Evolutionary conservation across 2,888 invertebrate genomes (phyloP).

Genomic region (Chydorus sphaericus): DNA sequence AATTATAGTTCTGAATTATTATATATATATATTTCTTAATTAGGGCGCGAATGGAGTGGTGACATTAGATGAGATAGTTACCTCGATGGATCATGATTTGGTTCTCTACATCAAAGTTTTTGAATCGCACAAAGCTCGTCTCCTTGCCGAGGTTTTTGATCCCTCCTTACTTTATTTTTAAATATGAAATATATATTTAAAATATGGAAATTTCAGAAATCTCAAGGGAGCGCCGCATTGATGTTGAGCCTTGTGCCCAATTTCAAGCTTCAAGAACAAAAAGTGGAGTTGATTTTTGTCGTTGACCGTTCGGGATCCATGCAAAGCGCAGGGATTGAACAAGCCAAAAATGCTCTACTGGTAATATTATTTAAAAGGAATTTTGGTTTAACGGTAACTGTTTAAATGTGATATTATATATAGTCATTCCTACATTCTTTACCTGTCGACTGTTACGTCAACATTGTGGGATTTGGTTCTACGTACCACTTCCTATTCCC

Average conservation of each 20-base stretch:
- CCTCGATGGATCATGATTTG: neutral
- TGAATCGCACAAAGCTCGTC: slow-evolving; percentile 1
- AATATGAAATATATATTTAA: too few species aligned
- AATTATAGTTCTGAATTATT: too few species aligned
- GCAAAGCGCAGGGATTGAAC: slow-evolving; percentile 23
- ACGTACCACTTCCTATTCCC: slow-evolving; percentile 23
- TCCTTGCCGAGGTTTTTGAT: neutral
- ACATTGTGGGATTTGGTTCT: slow-evolving; percentile 30
- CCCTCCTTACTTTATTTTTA: neutral
- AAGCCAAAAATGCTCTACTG: slow-evolving; percentile 23
- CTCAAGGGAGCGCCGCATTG: slow-evolving; percentile 19
- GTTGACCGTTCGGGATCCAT: slow-evolving; percentile 31
- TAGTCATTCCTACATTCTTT: slow-evolving; percentile 26
- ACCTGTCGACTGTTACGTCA: slow-evolving; percentile 27
- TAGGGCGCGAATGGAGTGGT: neutral
- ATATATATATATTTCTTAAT: too few species aligned
- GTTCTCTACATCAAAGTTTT: neutral
- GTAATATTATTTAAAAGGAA: neutral
- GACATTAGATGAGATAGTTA: neutral
- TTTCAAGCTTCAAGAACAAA: slow-evolving; percentile 24
- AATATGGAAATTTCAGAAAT: neutral
- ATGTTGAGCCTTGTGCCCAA: slow-evolving; percentile 33
- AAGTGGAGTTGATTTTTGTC: slow-evolving; percentile 25
- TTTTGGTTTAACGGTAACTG: neutral
- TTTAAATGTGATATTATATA: neutral